Evolutionary conservation across 2,888 invertebrate genomes (phyloP), one percentile per base, ranked within the genome.

Genomic region (Adelphocoris suturalis): DNA sequence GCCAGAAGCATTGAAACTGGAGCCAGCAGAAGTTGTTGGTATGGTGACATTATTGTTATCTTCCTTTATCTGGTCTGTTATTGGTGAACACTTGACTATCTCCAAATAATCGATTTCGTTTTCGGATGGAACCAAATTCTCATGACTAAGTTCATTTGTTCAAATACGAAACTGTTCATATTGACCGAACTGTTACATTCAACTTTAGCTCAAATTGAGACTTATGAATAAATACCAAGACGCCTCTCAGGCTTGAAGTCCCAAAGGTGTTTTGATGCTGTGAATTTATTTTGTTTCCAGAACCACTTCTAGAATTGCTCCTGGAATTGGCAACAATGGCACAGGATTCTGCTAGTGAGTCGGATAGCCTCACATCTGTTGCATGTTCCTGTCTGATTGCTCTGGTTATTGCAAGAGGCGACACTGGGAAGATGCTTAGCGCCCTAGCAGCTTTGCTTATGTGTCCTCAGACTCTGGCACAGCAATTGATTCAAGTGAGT

Each of bases 341-440:
- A 16, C 90, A 90, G 16, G 90, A 90, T 75, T 82, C 89, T 7
- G 95, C 95, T 1, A 94, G 95, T 92, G 94, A 95, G 92, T 96
- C 96, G 19, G 95, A 95, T 91, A 95, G 95, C 92, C 95, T 99
- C 92, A 97, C 98, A 27, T 96, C 98, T 5, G 95, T 98, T 90
- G 98, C 98, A 86, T 98, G 98, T 93, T 97, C 99, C 0, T 98
- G 98, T 92, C 95, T 99, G 12, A 95, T 99, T 87, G 97, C 98
- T 89, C 94, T 99, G 90, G 97, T 98, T 16, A 97, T 99, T 82
- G 98, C 99, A 0, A 95, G 97, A 89, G 99, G 99, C 5, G 97
- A 98, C 93, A 97, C 98, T 13, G 98, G 98, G 90, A 96, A 98
- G 92, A 96, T 98, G 92, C 94, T 99, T 9, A 96, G 96, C 92